These are phyloP conservation scores for Sinocyclocheilus anophthalmus DNA, from an alignment of 2,113 vertebrate species.

Conservation along the genomic window DNA sequence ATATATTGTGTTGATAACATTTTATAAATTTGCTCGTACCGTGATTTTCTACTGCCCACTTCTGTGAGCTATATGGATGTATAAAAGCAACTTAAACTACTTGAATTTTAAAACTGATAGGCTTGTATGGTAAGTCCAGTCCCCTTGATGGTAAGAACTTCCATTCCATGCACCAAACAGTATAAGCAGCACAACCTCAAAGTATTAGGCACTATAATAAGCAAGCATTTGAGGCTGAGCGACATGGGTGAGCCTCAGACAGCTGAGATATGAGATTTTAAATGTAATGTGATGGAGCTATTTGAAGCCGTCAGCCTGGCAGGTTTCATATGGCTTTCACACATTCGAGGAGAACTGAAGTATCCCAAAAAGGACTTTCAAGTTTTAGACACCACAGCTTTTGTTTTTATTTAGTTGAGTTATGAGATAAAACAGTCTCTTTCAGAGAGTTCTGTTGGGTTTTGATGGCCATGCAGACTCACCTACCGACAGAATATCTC, in stretches of 20 bases:
- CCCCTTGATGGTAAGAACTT: not conserved
- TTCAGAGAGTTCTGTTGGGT: not conserved
- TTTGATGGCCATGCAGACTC: not conserved
- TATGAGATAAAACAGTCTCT: not conserved
- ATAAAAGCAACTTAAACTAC: slow-evolving; percentile 2
- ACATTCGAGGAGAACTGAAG: slow-evolving; percentile 37
- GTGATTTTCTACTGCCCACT: not conserved
- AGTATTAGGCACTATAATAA: slow-evolving; percentile 37
- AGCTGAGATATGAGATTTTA: slow-evolving; percentile 54
- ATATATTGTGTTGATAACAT: not conserved
- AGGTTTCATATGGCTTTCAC: slow-evolving; percentile 35
- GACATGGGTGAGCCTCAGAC: slow-evolving; percentile 33
- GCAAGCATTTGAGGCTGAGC: slow-evolving; percentile 26
- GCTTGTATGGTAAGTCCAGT: not conserved
- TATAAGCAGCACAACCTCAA: slow-evolving; percentile 28
- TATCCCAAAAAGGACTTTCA: slow-evolving; percentile 33
- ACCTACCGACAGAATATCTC: not conserved
- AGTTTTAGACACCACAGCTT: slow-evolving; percentile 13
- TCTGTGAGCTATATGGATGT: not conserved
- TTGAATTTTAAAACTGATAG: not conserved
- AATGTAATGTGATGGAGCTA: slow-evolving; percentile 48
- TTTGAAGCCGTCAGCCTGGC: slow-evolving; percentile 50
- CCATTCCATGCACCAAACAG: not conserved
- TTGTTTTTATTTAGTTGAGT: not conserved
- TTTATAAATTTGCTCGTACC: not conserved